A percentile compares a stretch with the other conserved stretches of the same genome.
Evolutionary conservation across 2,888 invertebrate genomes (phyloP).

Genomic region (Pammene fasciana): DNA sequence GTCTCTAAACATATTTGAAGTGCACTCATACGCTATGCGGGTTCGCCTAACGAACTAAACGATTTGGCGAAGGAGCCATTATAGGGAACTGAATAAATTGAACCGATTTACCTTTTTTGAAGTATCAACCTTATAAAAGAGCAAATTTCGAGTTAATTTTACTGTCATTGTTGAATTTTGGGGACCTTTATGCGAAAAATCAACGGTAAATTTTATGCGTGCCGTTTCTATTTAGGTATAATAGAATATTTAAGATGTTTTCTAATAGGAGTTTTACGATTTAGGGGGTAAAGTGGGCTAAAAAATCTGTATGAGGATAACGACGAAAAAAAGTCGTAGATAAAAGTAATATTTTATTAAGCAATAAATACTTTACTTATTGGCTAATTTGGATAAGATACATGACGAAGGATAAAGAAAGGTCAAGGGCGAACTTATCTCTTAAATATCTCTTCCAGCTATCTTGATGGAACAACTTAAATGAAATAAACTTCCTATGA

Average conservation of each 20-base stretch:
- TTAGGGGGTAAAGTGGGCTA: no score
- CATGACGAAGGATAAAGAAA: no score
- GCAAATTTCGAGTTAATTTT: neutral
- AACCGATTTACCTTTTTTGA: conserved; percentile 20
- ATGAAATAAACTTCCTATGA: no score
- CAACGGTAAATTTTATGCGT: neutral
- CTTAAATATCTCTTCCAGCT: no score
- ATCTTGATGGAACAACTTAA: no score
- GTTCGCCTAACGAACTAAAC: conserved; percentile 22
- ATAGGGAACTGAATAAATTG: conserved; percentile 19
- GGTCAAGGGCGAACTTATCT: no score
- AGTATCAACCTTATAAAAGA: neutral
- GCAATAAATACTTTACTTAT: no score
- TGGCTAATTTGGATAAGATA: no score
- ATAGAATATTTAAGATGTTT: neutral
- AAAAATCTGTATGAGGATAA: no score
- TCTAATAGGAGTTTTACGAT: no score
- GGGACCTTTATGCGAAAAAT: neutral
- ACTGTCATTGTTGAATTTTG: conserved; percentile 2
- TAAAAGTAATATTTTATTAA: no score
- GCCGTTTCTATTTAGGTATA: neutral
- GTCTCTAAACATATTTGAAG: conserved; percentile 12
- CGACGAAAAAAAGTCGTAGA: no score
- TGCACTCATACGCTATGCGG: conserved; percentile 17
- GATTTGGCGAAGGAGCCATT: conserved; percentile 2